Base-by-base conservation (phyloP, 1,140 invertebrate genomes). In the Aphaenogaster floridana region DNA sequence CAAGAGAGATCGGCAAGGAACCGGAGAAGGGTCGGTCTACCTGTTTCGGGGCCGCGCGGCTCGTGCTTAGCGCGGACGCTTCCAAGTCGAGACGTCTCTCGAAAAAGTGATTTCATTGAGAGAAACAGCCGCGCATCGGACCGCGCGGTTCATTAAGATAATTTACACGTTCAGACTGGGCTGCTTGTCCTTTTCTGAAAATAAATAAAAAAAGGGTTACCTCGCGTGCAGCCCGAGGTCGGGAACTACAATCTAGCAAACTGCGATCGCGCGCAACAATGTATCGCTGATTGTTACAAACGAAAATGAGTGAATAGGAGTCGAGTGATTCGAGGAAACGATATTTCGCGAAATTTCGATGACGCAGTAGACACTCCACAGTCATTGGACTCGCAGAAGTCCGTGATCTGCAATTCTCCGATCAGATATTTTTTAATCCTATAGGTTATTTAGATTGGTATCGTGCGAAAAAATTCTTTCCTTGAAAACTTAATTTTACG, bases 21-120 rank as follows among this genome's bases (percentile, higher is more conserved):
- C n/a, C 64, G 1, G 45, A 64, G 72, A 50, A 69, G 54, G 39
- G 36, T 17, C 28, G 52, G 15, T 91, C 89, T 91, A 91, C 90
- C 90, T 91, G 89, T 77, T 68, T 90, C 71, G 28, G n/a, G 59
- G 28, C 74, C 54, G 34, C 0, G 28, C 42, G 48, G 15, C 45
- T 78, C n/a, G 52, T 69, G 36, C 36, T 54, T 5, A 34, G 7
- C 13, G 11, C 15, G 64, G 48, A 80, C 39, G 79, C 72, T 68
- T 68, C 36, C 72, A 54, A 48, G 68, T 61, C 76, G 57, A 61
- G 13, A 45, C 57, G 68, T 69, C 66, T 76, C 80, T 63, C 45
- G 80, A 81, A 90, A 81, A 86, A 72, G 34, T 59, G 80, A 91
- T 88, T 91, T 88, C 89, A 91, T 90, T 90, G 69, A 91, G 77